These are phyloP conservation scores for Zaprionus nigranus DNA, from an alignment of 1,140 invertebrate species.

Conservation along the genomic window DNA sequence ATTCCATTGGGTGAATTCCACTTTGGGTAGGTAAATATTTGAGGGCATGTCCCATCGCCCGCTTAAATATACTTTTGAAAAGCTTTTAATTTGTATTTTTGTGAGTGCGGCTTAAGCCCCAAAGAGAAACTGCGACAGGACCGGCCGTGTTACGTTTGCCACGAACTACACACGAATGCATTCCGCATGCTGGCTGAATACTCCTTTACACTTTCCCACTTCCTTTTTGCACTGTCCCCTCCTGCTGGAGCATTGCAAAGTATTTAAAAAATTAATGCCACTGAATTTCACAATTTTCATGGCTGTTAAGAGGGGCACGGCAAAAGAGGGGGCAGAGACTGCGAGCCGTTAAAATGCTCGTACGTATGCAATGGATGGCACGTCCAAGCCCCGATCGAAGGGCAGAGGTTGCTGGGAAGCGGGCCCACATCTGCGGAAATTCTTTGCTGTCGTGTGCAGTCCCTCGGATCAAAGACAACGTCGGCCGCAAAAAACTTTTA, in stretches of 20 bases:
- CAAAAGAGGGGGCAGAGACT: neutral
- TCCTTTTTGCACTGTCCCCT: neutral
- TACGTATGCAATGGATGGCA: slow-evolving; percentile 29
- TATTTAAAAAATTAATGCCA: slow-evolving; percentile 76
- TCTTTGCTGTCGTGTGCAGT: slow-evolving; percentile 33
- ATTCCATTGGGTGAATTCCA: slow-evolving; percentile 31
- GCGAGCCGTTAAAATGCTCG: slow-evolving; percentile 8
- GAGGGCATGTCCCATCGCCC: slow-evolving; percentile 1
- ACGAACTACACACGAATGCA: slow-evolving; percentile 28
- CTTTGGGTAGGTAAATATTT: slow-evolving; percentile 22
- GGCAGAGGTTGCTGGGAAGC: neutral
- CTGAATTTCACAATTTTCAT: slow-evolving; percentile 62
- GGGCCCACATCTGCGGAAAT: slow-evolving; percentile 27
- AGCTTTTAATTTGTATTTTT: slow-evolving; percentile 69
- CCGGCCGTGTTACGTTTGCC: neutral
- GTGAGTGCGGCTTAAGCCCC: slow-evolving; percentile 35
- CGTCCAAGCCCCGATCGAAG: neutral
- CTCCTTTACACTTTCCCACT: slow-evolving; percentile 10
- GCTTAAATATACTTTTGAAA: slow-evolving; percentile 45
- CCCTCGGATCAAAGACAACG: slow-evolving; percentile 55
- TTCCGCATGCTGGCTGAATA: slow-evolving; percentile 32
- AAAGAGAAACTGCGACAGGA: slow-evolving; percentile 12
- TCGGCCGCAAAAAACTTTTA: slow-evolving; percentile 52
- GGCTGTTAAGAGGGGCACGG: slow-evolving; percentile 52
- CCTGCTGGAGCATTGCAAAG: slow-evolving; percentile 26